Evolutionary conservation across 2,888 invertebrate genomes (phyloP), one percentile per base, ranked within the genome.

Genomic region (Ptychoptera contaminata): DNA sequence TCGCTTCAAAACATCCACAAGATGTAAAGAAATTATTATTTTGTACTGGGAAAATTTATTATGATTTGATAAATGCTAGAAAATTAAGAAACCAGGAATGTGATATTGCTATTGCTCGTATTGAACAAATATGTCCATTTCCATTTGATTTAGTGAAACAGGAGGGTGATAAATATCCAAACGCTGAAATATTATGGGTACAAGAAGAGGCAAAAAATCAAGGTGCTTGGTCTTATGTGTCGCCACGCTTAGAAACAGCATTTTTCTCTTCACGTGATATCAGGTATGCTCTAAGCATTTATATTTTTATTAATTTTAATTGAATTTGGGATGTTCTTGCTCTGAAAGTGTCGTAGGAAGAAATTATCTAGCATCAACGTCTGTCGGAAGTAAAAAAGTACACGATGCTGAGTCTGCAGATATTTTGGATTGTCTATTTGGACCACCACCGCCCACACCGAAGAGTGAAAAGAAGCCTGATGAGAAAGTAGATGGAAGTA

Each of bases 121-220:
- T 96, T 45, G 96, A 96, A 65, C 94, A 91, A 65, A 55, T 78
- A 10, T 76, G 71, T 48, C 92, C 92, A 2, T 92, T 92, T 72
- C 91, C 92, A 1, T 88, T 83, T 67, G 87, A 90, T 60, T 58
- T 82, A 48, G 67, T 86, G 10, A 73, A 77, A 53, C 66, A 72
- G 48, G 86, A 90, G 66, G 71, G 77, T 46, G 68, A 71, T 52
- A 70, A 71, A 55, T 91, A 83, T 59, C 71, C 77, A 9, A 72
- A 75, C 42, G 82, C 86, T 6, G 72, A 77, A 55, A 65, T 88
- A 32, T 67, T 72, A 51, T 90, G 82, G 79, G 72, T 77, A 36
- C 88, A 91, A 63, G 91, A 91, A 63, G 91, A 92, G 61, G 91
- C 88, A 61, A 90, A 83, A 67, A 92, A 91, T 64, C 79, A 78